Base-by-base conservation (phyloP, 2,888 invertebrate genomes). In the Cenopis cana region DNA sequence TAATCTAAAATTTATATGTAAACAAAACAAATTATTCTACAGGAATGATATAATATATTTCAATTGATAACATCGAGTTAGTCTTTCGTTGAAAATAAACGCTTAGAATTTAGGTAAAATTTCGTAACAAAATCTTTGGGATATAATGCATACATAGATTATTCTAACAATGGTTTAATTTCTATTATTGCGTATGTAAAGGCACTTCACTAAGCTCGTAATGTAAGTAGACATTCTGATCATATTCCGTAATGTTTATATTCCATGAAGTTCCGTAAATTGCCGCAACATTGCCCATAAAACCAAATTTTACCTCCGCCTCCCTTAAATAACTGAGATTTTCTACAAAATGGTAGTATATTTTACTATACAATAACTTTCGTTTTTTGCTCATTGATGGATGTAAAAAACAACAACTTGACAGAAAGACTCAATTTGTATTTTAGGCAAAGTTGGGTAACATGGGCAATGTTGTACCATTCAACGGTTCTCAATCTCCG, bases 101-200 rank as follows among this genome's bases (percentile, higher is more conserved):
- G 50, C 18, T 65, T 65, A 65, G 18, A 14, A 56, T 65, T 72
- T 72, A 67, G 67, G 55, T 71, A 68, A 69, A 72, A 54, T 69
- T 68, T 72, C 59, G 68, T 65, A 72, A 70, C 73, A 76, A 54
- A 78, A 76, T 79, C 80, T 80, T 81, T 80, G 79, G 81, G 74
- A 77, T 75, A 74, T 52, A 66, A 29, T 60, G 36, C 29, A 33
- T 29, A 59, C 33, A 36, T 68, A 24, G 24, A 61, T 24, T 64
- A 65, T 18, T 65, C 54, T 60, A 66, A 61, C 46, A 66, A 65
- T 64, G 24, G 29, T 54, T 24, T 57, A 41, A n/a, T 71, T 66
- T 55, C 55, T 49, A 11, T 10, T 67, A 67, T 70, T 60, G 60
- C 71, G 36, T 55, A 20, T 52, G 60, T 9, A 66, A 69, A 71